A percentile compares a stretch with the other conserved stretches of the same genome.
phyloP scores from a whole-genome alignment of 2,797 vertebrate species.

The Kryptopterus vitreolus region DNA sequence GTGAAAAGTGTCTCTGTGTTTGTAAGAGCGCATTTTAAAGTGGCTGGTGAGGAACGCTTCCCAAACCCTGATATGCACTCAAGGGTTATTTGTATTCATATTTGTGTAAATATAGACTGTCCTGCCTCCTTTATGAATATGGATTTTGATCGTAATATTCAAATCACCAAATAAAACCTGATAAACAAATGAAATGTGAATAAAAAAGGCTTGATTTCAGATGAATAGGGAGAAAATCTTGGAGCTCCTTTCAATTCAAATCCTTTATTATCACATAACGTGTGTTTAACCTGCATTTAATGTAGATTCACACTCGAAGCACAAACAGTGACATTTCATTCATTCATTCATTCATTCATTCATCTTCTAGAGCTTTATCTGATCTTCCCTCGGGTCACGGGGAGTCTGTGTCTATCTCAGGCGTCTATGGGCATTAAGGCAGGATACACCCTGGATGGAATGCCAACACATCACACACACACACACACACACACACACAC shows the following conservation, averaged over 20 bases:
- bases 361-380: too few species aligned
- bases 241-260: not conserved
- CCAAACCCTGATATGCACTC: not conserved
- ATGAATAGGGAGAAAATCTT: not conserved
- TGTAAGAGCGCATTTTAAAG: not conserved
- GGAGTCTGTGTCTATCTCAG: too few species aligned
- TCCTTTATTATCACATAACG: not conserved
- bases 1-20: not conserved
- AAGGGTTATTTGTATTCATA: not conserved
- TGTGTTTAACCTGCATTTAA: not conserved
- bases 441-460: too few species aligned
- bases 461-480: too few species aligned
- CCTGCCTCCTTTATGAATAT: not conserved
- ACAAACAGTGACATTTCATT: too few species aligned
- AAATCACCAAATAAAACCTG: not conserved
- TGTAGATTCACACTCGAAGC: too few species aligned
- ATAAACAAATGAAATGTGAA: not conserved
- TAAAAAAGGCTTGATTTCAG: not conserved
- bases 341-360: too few species aligned
- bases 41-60: not conserved
- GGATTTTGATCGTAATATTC: not conserved
- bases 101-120: not conserved
- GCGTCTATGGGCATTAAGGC: too few species aligned
- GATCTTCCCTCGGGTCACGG: too few species aligned
- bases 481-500: too few species aligned